Base-by-base conservation (phyloP, 2,113 vertebrate genomes). In the Oenanthe oenanthe region DNA sequence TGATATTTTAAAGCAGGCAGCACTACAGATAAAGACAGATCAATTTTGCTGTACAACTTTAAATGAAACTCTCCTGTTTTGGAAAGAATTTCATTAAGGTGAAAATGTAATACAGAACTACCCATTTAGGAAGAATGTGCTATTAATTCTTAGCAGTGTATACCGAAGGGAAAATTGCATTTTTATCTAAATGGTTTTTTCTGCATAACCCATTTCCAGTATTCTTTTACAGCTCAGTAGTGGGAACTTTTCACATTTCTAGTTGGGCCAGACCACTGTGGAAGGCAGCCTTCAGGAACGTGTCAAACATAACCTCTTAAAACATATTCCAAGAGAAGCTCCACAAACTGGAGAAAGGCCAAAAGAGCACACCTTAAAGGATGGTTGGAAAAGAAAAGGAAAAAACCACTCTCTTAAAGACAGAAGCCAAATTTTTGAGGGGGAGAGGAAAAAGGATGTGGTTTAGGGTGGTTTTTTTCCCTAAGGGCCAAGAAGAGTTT, bases 151-250 rank as follows among this genome's bases (percentile, higher is more conserved):
- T 97, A 92, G 96, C 89, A 88, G 93, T 95, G 93, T 93, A 72
- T 97, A 90, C 67, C 82, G 85, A 97, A 94, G 93, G 65, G 95
- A 97, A 97, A 97, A 98, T 97, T 96, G 96, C 96, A 92, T 97
- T 98, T 98, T 98, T 98, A 98, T 97, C 97, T 97, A 98, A 97
- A 97, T 97, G 97, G 67, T 70, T 97, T 95, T 97, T 95, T 96
- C 97, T 97, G 95, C 96, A 94, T 97, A 97, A 97, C 95, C 96
- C 96, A 97, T 97, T 97, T 96, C 96, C 91, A 87, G 92, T 95
- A 77, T 92, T 97, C 95, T 94, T 90, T 96, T 90, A 95, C 95
- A 91, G 97, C 91, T 96, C 97, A 91, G 77, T 95, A 96, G 97
- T 90, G 85, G 97, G 95, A 97, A 96, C 90, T 76, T 86, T 82